Conservation (phyloP, 1,140 invertebrate species). For the Heliothis virescens region DNA sequence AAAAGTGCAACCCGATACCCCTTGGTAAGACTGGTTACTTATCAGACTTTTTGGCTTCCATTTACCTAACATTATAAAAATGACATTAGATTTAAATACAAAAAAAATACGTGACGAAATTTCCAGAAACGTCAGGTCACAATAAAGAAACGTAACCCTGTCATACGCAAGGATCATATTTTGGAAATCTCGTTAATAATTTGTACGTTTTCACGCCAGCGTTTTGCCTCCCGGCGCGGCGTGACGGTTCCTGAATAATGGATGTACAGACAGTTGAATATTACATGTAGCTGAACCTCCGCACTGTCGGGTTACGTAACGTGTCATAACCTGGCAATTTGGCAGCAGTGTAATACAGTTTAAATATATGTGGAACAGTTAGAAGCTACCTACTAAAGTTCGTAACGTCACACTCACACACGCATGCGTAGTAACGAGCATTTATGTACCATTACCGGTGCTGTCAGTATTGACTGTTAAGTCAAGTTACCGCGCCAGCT, state of each 20-base stretch:
- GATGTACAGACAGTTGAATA: slow-evolving; percentile 28
- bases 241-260: slow-evolving; percentile 33
- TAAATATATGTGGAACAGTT: no score
- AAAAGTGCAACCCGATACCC: no score
- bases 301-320: slow-evolving; percentile 11
- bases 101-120: not conserved
- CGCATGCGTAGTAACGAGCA: no score
- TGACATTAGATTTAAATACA: no score
- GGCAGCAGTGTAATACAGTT: not conserved
- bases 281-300: slow-evolving; percentile 21
- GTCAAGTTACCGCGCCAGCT: no score
- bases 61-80: no score
- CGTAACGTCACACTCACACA: no score
- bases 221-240: not conserved
- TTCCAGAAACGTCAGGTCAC: not conserved
- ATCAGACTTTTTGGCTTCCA: no score
- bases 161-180: slow-evolving; percentile 26
- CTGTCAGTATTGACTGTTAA: no score
- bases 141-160: slow-evolving; percentile 3
- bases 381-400: no score
- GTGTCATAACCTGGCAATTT: slow-evolving; percentile 31
- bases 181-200: slow-evolving; percentile 41
- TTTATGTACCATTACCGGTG: no score
- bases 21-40: no score
- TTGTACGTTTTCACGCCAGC: slow-evolving; percentile 33